Percentiles rank a stretch among this genome's conserved stretches.
phyloP scores from a whole-genome alignment of 2,797 vertebrate genomes.

The Stomatorhinus walkeri region DNA sequence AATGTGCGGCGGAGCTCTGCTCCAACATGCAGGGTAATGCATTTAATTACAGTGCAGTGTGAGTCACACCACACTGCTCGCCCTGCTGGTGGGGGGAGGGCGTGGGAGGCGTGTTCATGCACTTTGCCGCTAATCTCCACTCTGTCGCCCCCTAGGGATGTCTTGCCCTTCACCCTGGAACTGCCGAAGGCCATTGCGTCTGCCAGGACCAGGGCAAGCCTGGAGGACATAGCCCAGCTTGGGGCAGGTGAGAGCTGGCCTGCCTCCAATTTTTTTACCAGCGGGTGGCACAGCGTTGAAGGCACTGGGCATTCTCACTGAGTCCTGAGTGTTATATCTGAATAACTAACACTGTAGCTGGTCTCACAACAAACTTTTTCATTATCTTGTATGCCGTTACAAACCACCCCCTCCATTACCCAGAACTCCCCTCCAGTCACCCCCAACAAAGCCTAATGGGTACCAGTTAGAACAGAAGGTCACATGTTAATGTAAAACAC shows the following conservation, averaged over 20 bases:
- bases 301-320: background rate
- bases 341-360: background rate
- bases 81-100: background rate
- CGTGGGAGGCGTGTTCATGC: background rate
- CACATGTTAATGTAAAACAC: background rate
- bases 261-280: background rate
- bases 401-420: background rate
- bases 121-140: background rate
- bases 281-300: background rate
- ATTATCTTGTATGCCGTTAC: background rate
- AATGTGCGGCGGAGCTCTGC: background rate
- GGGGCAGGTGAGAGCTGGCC: conserved; percentile 70
- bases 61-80: background rate
- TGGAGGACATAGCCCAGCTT: conserved; percentile 74
- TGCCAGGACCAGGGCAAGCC: conserved; percentile 70
- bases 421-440: background rate
- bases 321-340: background rate
- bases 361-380: background rate
- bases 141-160: conserved; percentile 63
- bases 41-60: background rate
- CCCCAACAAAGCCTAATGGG: background rate
- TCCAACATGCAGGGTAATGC: background rate
- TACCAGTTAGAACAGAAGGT: background rate
- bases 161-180: conserved; percentile 82
- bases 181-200: conserved; percentile 70